phyloP scores from a whole-genome alignment of 2,888 invertebrate species.

The Drosophila emarginata region DNA sequence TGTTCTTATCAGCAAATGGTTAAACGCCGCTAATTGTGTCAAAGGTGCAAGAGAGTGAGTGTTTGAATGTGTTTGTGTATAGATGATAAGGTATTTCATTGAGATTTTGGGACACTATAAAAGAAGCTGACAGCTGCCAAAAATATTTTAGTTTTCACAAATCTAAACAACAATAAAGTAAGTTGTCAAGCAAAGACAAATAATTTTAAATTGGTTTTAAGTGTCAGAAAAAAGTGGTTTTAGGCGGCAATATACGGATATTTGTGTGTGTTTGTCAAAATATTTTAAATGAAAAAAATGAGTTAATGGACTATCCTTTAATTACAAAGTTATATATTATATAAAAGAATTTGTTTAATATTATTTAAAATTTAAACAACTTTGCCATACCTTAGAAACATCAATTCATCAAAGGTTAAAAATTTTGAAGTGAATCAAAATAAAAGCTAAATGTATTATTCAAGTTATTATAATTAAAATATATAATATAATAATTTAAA shows the following conservation, averaged over 20 bases:
- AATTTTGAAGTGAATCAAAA: no score
- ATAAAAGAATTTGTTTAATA: no score
- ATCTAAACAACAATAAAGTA: constrained; percentile 44
- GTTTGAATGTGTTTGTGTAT: background rate
- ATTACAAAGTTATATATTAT: no score
- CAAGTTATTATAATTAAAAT: no score
- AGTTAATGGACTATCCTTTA: no score
- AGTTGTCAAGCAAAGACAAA: constrained; percentile 30
- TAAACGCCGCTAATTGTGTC: constrained; percentile 60
- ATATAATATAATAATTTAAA: no score
- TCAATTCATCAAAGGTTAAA: no score
- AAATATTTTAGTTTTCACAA: constrained; percentile 51
- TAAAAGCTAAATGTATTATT: no score
- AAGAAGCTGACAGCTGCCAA: constrained; percentile 34
- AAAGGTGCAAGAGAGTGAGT: constrained; percentile 46
- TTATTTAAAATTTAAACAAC: no score
- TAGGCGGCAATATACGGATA: background rate
- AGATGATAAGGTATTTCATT: constrained; percentile 46
- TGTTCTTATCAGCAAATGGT: constrained; percentile 50
- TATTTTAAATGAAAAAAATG: no score
- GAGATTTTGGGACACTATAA: constrained; percentile 46
- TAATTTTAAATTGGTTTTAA: background rate
- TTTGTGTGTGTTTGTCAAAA: background rate
- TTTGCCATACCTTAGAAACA: no score
- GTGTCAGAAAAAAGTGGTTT: background rate